Evolutionary conservation across 2,113 vertebrate species (phyloP).

Genomic region (Sapajus apella): DNA sequence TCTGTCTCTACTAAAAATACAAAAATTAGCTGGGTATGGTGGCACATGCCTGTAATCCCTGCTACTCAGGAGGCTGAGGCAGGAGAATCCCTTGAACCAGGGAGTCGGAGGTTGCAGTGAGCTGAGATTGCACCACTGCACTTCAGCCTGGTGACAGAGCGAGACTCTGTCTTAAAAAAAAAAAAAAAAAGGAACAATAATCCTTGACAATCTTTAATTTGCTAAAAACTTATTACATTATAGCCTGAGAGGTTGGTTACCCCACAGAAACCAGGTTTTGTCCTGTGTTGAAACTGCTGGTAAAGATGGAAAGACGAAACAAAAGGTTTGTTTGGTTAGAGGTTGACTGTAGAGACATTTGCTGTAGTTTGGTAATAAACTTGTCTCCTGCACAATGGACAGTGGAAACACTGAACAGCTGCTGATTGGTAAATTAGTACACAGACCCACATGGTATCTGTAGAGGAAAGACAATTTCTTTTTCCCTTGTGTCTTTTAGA

Average conservation of each 20-base stretch:
- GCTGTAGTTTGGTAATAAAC: neutral
- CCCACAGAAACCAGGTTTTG: neutral
- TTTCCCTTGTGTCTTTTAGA: constrained; percentile 52
- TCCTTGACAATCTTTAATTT: neutral
- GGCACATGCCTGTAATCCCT: no score
- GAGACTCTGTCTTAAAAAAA: no score
- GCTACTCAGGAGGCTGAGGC: no score
- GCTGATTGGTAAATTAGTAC: constrained; percentile 82
- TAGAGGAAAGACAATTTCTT: constrained; percentile 61
- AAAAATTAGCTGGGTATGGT: no score
- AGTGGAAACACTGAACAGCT: constrained; percentile 62
- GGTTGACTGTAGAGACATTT: neutral
- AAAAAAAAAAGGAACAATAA: neutral
- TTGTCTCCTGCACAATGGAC: constrained; percentile 15
- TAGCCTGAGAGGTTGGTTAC: neutral
- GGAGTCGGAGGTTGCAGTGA: no score
- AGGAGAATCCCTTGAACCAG: no score
- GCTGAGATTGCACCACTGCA: no score
- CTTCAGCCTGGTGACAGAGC: no score
- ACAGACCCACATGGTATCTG: constrained; percentile 39
- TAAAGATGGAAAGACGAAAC: neutral
- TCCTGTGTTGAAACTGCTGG: neutral
- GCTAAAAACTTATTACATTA: neutral
- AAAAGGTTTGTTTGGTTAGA: neutral
- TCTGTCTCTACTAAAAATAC: no score